Base-by-base conservation (phyloP, 2,888 invertebrate genomes). In the Amblyjoppa fuscipennis region DNA sequence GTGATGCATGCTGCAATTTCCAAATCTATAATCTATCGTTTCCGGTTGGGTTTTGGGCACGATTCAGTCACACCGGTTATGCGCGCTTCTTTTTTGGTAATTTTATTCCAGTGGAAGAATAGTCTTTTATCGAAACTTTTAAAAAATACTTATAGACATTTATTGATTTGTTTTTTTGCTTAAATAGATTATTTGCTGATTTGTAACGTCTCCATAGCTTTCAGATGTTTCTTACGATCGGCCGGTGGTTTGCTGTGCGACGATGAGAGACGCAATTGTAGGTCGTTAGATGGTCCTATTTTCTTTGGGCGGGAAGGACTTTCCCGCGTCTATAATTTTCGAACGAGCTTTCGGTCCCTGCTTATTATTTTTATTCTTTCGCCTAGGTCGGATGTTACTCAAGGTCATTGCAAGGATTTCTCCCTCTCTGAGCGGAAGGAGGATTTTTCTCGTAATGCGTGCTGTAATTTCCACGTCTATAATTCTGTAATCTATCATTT, bases 241-340 rank as follows among this genome's bases (percentile, higher is more conserved):
- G 38, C 38, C 7, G 7, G 38, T 38, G 7, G 38, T 38, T 38
- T 7, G 34, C 4, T 4, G 34, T 34, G 34, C 34, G 34, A 41
- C 25, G 34, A 41, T n/a, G 56, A 25, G 41, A 13, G 25, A 59
- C 20, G 45, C n/a, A 74, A 56, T 20, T 20, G 0, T 20, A 20
- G 20, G 20, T 20, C 20, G 20, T 20, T 20, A 20, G 20, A 20
- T 20, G 20, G 20, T 20, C 20, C 20, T 20, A 20, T 20, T 20
- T 20, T 20, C 20, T 20, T 20, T 20, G 20, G 20, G 20, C 41
- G 59, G 41, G 41, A 45, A 61, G 41, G 45, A 74, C 59, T 61
- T 74, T 74, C 31, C 70, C 45, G 11, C 25, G 11, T 45, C 45
- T 69, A 45, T 70, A 70, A 70, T 70, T 69, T 69, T n/a, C 71